Conservation (phyloP, 2,888 invertebrate species). For the Hyles lineata region DNA sequence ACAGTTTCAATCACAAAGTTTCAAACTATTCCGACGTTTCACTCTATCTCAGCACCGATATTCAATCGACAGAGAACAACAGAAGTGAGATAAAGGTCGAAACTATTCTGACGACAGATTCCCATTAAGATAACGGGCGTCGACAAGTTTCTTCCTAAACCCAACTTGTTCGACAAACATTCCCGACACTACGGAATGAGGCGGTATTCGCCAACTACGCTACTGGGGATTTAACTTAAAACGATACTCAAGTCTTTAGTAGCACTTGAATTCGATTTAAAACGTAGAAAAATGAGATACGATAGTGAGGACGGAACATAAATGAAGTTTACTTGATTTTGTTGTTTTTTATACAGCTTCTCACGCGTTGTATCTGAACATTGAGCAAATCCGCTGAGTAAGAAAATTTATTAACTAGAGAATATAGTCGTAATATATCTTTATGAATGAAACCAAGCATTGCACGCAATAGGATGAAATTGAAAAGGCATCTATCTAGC, state of each 20-base stretch:
- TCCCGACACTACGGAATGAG: slow-evolving; percentile 15
- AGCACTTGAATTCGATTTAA: background rate
- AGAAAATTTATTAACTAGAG: no score
- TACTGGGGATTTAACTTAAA: background rate
- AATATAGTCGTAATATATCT: no score
- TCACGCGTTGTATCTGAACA: background rate
- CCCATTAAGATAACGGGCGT: background rate
- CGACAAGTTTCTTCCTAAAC: background rate
- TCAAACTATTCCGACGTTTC: background rate
- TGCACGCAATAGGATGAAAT: no score
- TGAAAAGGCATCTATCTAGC: no score
- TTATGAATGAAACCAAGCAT: no score
- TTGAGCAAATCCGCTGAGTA: no score
- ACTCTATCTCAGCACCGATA: background rate
- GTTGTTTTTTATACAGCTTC: background rate
- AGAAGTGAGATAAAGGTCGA: background rate
- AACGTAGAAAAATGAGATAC: background rate
- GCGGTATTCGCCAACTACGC: background rate
- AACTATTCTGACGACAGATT: slow-evolving; percentile 13
- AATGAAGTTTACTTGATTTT: background rate
- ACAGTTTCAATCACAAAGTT: no score
- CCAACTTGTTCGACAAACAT: slow-evolving; percentile 20
- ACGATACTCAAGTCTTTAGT: background rate
- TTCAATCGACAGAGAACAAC: background rate
- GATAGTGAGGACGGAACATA: no score